These are phyloP conservation scores for Nilaparvata lugens DNA, from an alignment of 1,140 invertebrate genomes.

Conservation along the genomic window DNA sequence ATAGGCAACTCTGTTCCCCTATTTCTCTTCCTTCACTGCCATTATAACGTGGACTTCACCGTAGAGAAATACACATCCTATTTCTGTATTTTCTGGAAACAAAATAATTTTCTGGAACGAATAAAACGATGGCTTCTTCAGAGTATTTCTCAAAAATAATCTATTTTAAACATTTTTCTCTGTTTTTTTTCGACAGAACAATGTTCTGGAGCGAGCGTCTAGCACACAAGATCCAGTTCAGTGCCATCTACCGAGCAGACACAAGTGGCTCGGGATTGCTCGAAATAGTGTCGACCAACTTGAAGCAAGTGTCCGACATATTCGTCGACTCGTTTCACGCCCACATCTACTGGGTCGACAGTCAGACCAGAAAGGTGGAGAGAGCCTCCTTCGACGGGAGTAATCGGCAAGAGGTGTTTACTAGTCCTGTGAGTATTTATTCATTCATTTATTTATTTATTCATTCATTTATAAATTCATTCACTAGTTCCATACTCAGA, in stretches of 20 bases:
- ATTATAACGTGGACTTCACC: no score
- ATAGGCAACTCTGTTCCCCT: no score
- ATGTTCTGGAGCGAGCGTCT: constrained; percentile 23
- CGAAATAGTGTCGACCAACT: constrained; percentile 9
- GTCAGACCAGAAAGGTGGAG: constrained; percentile 19
- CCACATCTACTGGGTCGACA: constrained; percentile 27
- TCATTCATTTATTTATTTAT: no score
- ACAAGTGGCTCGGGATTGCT: constrained; percentile 17
- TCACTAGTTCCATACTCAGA: no score
- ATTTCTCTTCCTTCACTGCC: no score
- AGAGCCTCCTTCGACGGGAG: constrained; percentile 25
- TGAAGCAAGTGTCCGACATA: constrained; percentile 21
- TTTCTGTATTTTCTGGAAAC: no score
- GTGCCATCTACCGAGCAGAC: constrained; percentile 20
- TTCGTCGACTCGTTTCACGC: constrained; percentile 26
- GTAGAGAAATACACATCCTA: no score
- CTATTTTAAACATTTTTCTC: neutral
- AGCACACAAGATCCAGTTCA: neutral
- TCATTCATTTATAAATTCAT: no score
- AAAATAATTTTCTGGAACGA: no score
- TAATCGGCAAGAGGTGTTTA: constrained; percentile 14
- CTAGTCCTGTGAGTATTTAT: constrained; percentile 5
- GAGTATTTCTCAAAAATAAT: no score
- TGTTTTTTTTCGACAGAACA: constrained; percentile 6
- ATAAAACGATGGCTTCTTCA: no score